Conservation (phyloP, 2,113 vertebrate species). For the Carassius gibelio region DNA sequence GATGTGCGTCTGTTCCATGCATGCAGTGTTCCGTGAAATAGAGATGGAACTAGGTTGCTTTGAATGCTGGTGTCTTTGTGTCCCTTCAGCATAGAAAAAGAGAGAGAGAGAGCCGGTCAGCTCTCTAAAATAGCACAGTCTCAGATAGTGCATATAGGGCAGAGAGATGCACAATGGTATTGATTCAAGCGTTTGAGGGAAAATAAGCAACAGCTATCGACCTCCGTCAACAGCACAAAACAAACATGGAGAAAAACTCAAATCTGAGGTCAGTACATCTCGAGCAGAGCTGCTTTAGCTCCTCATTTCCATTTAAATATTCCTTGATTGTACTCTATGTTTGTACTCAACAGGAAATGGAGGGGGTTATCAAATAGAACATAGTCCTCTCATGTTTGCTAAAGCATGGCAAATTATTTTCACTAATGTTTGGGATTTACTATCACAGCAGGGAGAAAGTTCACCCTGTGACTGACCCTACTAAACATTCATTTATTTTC, state of each 20-base stretch:
- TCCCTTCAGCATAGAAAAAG: background rate
- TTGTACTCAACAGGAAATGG: background rate
- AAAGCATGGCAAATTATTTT: conserved; percentile 1
- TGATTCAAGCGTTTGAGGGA: conserved; percentile 29
- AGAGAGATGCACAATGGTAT: conserved; percentile 29
- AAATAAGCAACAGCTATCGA: conserved; percentile 40
- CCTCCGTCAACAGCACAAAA: conserved; percentile 24
- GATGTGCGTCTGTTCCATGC: conserved; percentile 14
- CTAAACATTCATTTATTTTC: background rate
- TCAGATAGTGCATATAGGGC: conserved; percentile 20
- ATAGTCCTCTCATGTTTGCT: background rate
- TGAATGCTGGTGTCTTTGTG: conserved; percentile 10
- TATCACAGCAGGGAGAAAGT: conserved; percentile 6
- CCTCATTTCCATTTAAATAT: background rate
- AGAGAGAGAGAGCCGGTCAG: background rate
- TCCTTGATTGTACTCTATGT: background rate
- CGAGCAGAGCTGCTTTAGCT: conserved; percentile 1
- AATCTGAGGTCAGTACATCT: conserved; percentile 6
- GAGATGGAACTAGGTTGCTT: conserved; percentile 21
- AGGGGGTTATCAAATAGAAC: background rate
- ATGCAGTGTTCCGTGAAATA: conserved; percentile 37
- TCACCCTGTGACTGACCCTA: background rate
- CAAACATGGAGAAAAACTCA: conserved; percentile 24
- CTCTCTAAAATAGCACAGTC: conserved; percentile 14
- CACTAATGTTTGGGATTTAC: background rate